Evolutionary conservation across 2,113 vertebrate genomes (phyloP).

Genomic region (Crotalus helleri): DNA sequence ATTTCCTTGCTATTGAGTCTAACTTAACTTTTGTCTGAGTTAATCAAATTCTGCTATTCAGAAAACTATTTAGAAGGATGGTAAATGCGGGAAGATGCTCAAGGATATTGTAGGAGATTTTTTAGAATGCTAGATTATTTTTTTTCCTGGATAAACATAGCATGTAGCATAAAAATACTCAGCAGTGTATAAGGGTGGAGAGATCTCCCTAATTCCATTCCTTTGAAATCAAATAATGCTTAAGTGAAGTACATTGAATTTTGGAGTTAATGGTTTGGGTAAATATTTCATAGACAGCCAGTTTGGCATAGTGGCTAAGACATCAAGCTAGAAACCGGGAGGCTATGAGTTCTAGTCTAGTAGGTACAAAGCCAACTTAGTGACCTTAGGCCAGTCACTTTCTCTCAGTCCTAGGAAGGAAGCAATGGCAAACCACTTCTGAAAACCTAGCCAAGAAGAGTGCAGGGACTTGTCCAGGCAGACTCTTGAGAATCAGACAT

Average conservation of each 20-base stretch:
- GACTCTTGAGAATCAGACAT: too few species aligned
- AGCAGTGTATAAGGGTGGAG: not conserved
- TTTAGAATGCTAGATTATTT: not conserved
- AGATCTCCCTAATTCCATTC: not conserved
- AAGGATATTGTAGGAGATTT: not conserved
- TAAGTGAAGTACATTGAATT: not conserved
- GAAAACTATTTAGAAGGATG: not conserved
- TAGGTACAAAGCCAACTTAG: too few species aligned
- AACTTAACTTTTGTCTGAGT: not conserved
- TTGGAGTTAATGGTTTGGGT: not conserved
- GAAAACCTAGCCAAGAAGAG: too few species aligned
- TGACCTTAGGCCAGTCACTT: too few species aligned
- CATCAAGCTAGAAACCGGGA: too few species aligned
- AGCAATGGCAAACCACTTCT: too few species aligned
- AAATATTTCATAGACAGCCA: not conserved
- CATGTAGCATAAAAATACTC: not conserved
- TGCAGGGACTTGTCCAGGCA: too few species aligned
- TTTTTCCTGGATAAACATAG: not conserved
- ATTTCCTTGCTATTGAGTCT: not conserved
- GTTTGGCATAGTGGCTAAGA: not conserved
- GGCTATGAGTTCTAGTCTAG: too few species aligned
- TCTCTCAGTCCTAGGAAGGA: too few species aligned
- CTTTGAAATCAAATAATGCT: slow-evolving; percentile 1
- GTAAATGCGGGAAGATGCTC: not conserved
- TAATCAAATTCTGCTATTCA: not conserved